Percentiles rank a stretch among this genome's conserved stretches.
Evolutionary conservation across 2,113 vertebrate species (phyloP).

Genomic region (Bos javanicus): DNA sequence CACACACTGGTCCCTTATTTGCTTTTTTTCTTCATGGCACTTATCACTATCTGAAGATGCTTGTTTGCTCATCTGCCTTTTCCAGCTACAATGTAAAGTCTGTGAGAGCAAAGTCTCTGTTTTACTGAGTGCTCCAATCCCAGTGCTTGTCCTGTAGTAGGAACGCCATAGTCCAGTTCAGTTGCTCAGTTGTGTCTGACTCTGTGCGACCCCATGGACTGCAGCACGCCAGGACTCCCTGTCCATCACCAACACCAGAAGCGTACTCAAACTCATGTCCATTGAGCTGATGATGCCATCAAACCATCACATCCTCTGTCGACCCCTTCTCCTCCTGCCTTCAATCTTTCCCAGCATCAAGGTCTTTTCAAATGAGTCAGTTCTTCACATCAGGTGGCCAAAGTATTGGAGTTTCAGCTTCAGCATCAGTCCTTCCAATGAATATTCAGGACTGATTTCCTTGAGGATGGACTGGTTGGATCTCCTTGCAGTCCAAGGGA

Average conservation of each 20-base stretch:
- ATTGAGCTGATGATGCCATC: neutral
- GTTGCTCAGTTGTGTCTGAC: neutral
- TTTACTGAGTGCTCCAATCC: constrained; percentile 11
- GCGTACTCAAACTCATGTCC: neutral
- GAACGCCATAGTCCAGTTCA: neutral
- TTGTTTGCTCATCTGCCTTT: neutral
- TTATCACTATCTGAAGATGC: neutral
- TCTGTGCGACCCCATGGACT: neutral
- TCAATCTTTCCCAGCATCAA: too few relatives aligned
- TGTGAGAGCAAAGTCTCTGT: neutral
- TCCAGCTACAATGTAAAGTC: neutral
- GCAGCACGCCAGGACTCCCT: neutral
- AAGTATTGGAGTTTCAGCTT: too few relatives aligned
- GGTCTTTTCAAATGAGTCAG: too few relatives aligned
- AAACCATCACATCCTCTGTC: neutral
- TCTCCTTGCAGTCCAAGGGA: too few relatives aligned
- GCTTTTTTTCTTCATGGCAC: constrained; percentile 31
- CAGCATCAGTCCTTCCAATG: too few relatives aligned
- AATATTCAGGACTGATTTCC: too few relatives aligned
- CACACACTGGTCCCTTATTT: neutral
- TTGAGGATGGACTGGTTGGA: too few relatives aligned
- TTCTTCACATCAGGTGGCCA: too few relatives aligned
- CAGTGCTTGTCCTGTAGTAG: neutral
- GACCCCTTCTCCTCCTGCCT: too few relatives aligned
- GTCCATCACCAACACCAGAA: neutral